These are phyloP conservation scores for Sinocyclocheilus maitianheensis DNA, from an alignment of 2,113 vertebrate genomes.

Conservation along the genomic window DNA sequence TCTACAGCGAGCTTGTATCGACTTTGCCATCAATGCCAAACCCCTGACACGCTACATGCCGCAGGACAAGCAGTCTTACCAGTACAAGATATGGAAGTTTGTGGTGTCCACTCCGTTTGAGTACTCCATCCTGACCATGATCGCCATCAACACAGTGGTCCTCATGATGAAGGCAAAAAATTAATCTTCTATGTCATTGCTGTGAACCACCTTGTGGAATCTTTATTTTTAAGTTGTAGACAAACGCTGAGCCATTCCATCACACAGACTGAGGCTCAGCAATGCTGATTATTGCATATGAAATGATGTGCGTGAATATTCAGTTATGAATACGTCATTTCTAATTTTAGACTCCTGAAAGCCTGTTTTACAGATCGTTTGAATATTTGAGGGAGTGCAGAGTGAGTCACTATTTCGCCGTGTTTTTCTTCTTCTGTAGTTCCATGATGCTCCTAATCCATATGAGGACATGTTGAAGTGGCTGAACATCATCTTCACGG, in stretches of 20 bases:
- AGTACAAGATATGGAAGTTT: conserved; percentile 98
- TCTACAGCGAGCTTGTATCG: conserved; percentile 92
- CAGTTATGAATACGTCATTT: conserved; percentile 5
- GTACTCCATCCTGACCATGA: conserved; percentile 98
- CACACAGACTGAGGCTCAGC: background rate
- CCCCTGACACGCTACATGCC: conserved; percentile 98
- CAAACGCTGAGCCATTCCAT: background rate
- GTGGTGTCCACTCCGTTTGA: conserved; percentile 97
- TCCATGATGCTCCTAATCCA: conserved; percentile 84
- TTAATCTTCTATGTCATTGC: background rate
- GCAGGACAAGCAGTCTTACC: conserved; percentile 91
- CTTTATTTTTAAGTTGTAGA: background rate
- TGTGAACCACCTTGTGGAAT: background rate
- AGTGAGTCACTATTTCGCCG: background rate
- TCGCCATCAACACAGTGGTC: conserved; percentile 95
- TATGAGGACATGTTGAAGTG: conserved; percentile 95
- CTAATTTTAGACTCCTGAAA: background rate
- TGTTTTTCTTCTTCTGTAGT: conserved; percentile 72
- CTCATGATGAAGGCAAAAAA: conserved; percentile 97
- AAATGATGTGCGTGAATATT: background rate
- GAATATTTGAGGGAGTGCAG: background rate
- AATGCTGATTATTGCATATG: background rate
- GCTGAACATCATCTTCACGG: conserved; percentile 94
- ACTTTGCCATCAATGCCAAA: conserved; percentile 96
- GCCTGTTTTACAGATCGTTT: background rate